Percentiles rank a stretch among this genome's conserved stretches.
phyloP scores from a whole-genome alignment of 2,888 invertebrate species.

The Chloroclysta siterata region DNA sequence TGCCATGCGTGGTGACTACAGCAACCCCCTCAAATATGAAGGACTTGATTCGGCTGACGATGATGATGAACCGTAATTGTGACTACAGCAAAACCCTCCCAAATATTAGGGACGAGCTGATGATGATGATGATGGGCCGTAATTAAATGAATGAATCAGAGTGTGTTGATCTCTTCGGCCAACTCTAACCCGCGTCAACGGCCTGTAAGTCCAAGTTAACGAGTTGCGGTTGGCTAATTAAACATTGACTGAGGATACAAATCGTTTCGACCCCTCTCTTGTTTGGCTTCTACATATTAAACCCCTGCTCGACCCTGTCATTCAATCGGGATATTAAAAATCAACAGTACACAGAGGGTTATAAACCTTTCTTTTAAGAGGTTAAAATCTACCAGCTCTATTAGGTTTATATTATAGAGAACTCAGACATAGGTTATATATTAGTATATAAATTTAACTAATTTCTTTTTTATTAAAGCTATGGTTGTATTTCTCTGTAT shows the following conservation, averaged over 20 bases:
- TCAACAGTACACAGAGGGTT: background rate
- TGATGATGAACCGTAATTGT: too few relatives aligned
- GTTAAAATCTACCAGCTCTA: background rate
- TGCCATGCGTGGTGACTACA: too few relatives aligned
- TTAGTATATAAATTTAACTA: too few relatives aligned
- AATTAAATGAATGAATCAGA: conserved; percentile 1
- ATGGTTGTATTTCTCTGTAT: too few relatives aligned
- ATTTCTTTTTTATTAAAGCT: too few relatives aligned
- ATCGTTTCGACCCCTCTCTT: conserved; percentile 43
- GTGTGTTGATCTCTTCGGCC: conserved; percentile 15
- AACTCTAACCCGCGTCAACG: conserved; percentile 21
- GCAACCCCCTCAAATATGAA: too few relatives aligned
- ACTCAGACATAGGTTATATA: too few relatives aligned
- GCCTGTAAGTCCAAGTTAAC: conserved; percentile 18
- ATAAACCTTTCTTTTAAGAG: background rate
- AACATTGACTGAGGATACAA: conserved; percentile 39
- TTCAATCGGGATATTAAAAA: conserved; percentile 19
- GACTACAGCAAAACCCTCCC: too few relatives aligned
- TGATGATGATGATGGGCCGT: too few relatives aligned
- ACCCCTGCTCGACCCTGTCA: conserved; percentile 38
- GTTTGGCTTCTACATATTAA: conserved; percentile 43
- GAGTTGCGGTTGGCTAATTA: conserved; percentile 40
- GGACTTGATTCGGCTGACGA: too few relatives aligned
- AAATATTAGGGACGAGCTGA: too few relatives aligned
- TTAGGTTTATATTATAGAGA: too few relatives aligned